Conservation (phyloP, 1,140 invertebrate species). For the Scaptomyza pallida region DNA sequence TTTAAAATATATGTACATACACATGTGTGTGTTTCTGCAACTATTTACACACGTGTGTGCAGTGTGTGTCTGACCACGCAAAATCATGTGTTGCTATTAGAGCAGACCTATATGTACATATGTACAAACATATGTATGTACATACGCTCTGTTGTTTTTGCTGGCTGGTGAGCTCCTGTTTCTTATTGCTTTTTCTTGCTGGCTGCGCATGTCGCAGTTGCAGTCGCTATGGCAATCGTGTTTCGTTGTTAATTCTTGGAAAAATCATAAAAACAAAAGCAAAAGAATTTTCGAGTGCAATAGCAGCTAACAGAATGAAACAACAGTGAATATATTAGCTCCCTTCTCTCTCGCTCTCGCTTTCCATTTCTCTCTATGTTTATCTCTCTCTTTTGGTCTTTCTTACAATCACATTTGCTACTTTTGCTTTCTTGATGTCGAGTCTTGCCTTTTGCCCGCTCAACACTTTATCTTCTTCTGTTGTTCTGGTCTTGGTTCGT, state of each 20-base stretch:
- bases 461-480: slow-evolving; percentile 73
- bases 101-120: slow-evolving; percentile 19
- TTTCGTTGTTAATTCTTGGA: slow-evolving; percentile 70
- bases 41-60: slow-evolving; percentile 44
- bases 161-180: slow-evolving; percentile 23
- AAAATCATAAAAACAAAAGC: slow-evolving; percentile 80
- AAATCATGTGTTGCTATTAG: slow-evolving; percentile 76
- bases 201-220: slow-evolving; percentile 31
- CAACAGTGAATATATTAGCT: slow-evolving; percentile 71
- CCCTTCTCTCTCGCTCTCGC: slow-evolving; percentile 2
- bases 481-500: slow-evolving; percentile 37
- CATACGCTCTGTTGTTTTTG: slow-evolving; percentile 24
- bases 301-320: slow-evolving; percentile 59
- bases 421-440: slow-evolving; percentile 61
- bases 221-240: slow-evolving; percentile 40
- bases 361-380: slow-evolving; percentile 12
- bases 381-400: slow-evolving; percentile 36
- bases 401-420: slow-evolving; percentile 68
- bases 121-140: not conserved
- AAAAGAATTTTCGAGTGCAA: slow-evolving; percentile 80
- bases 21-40: not conserved
- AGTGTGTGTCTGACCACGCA: slow-evolving; percentile 45
- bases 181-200: slow-evolving; percentile 31
- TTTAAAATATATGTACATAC: not conserved
- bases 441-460: slow-evolving; percentile 62